Base-by-base conservation (phyloP, 2,888 invertebrate genomes). In the Linnaemya tessellans region DNA sequence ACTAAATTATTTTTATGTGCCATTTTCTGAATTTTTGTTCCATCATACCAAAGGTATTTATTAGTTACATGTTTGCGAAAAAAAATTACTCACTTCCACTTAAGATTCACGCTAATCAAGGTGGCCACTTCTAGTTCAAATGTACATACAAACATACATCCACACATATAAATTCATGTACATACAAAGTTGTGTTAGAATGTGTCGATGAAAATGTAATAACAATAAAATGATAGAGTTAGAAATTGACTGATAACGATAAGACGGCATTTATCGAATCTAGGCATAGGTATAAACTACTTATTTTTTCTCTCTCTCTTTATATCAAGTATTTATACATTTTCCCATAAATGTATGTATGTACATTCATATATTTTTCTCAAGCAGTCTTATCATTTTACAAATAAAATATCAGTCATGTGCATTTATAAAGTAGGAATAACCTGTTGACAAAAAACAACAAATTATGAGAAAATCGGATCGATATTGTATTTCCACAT, bases 321-420 rank as follows among this genome's bases (percentile, higher is more conserved):
- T 54, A 41, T 25, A 54, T 75, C 18, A 64, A 38, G n/a, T 70
- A 65, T 56, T 46, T 71, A 68, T 79, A 58, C 62, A 58, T 5
- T 30, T 30, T 30, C 30, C 30, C 30, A 30, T 30, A 30, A 41
- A 22, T 13, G n/a, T 20, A 41, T 13, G 20, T 62, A 18, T 22
- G 41, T 62, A 41, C 38, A 56, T 58, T 54, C 10, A 56, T n/a
- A 56, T 15, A 15, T 58, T 30, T 80, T 84, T 77, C 68, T 64
- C 46, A 80, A 80, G 80, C 77, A 62, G 20, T 54, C 75, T 84
- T 84, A 84, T 84, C 84, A 77, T 18, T 13, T 62, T 56, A 64
- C 62, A 74, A 74, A 54, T 60, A 54, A 78, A 58, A 73, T 54
- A 71, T n/a, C 43, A 54, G 54, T 62, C 35, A 80, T 80, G 65